Conservation (phyloP, 2,888 invertebrate genomes). For the Unio pictorum region DNA sequence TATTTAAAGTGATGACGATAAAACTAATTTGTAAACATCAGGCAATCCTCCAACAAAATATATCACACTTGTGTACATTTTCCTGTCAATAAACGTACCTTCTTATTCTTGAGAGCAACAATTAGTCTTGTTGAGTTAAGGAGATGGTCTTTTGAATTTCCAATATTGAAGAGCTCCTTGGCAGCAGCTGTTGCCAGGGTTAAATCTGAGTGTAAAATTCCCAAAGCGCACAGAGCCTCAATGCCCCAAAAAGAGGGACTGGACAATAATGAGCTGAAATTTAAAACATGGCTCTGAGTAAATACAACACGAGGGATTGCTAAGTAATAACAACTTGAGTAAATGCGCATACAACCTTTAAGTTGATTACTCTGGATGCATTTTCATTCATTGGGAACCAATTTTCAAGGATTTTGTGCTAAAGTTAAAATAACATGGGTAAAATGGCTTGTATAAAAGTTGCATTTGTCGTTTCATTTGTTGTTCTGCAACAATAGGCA, state of each 20-base stretch:
- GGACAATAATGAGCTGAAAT: conserved; percentile 70
- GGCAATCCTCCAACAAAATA: no score
- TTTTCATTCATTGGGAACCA: no score
- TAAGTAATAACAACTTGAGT: not conserved
- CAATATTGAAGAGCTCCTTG: conserved; percentile 76
- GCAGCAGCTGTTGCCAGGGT: conserved; percentile 82
- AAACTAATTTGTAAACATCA: no score
- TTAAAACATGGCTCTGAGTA: not conserved
- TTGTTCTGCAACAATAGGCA: no score
- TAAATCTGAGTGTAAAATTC: conserved; percentile 82
- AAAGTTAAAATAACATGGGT: no score
- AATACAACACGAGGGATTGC: not conserved
- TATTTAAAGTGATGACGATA: no score
- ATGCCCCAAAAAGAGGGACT: conserved; percentile 82
- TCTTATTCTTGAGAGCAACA: conserved; percentile 76
- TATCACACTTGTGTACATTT: no score
- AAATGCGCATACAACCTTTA: no score
- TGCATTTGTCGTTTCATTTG: no score
- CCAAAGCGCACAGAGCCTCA: conserved; percentile 85
- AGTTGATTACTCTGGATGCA: no score
- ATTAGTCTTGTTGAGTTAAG: conserved; percentile 77
- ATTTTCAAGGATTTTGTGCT: no score
- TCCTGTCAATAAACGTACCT: conserved; percentile 27
- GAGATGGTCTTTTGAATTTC: conserved; percentile 18
- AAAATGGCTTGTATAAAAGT: no score